Conservation (phyloP, 2,113 vertebrate genomes). For the Microcebus jonahi region DNA sequence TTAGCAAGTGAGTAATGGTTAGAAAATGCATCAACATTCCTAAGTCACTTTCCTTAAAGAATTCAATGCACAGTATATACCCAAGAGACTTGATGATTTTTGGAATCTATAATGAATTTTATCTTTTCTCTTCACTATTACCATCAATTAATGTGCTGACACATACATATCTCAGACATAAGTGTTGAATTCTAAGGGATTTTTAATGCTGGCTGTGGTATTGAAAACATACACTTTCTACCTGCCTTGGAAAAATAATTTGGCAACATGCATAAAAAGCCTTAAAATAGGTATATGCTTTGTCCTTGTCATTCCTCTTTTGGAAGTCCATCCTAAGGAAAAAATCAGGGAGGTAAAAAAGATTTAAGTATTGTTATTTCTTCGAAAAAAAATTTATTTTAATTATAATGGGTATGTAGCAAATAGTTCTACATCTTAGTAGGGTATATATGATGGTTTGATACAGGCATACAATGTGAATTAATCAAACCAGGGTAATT, state of each 20-base stretch:
- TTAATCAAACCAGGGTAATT: too few relatives aligned
- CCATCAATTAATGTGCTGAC: background rate
- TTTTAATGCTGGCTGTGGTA: background rate
- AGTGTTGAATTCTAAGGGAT: background rate
- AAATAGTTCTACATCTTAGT: too few relatives aligned
- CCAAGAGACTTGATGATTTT: background rate
- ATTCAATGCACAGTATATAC: background rate
- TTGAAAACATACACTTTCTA: background rate
- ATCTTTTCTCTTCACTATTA: background rate
- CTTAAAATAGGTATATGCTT: background rate
- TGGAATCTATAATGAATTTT: background rate
- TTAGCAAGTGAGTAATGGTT: conserved; percentile 43
- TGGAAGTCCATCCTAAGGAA: background rate
- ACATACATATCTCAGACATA: background rate
- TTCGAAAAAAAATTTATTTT: too few relatives aligned
- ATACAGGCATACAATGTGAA: too few relatives aligned
- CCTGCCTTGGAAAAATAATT: background rate
- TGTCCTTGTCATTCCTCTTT: background rate
- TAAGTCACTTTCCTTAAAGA: conserved; percentile 45
- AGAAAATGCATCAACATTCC: conserved; percentile 51
- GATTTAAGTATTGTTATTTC: background rate
- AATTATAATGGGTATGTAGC: too few relatives aligned
- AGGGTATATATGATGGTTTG: too few relatives aligned
- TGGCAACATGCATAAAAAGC: background rate
- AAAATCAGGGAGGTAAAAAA: background rate